Evolutionary conservation across 2,797 vertebrate genomes (phyloP).

Genomic region (Crocodylus rhombifer): DNA sequence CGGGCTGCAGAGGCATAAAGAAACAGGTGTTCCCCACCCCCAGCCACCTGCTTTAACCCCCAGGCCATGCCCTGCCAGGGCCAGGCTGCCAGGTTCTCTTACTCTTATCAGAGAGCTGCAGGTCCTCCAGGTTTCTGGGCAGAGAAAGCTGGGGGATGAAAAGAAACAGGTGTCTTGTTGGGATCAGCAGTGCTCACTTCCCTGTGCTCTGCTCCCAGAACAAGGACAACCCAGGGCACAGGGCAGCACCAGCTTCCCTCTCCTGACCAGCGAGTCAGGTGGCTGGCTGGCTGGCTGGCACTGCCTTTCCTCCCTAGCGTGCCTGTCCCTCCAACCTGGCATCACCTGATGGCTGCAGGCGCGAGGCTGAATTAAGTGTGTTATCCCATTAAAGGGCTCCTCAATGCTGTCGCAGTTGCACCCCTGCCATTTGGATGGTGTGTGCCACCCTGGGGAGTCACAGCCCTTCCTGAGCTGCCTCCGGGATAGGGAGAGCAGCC

Average conservation of each 20-base stretch:
- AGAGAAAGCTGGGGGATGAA: slow-evolving; percentile 72
- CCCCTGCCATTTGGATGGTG: background rate
- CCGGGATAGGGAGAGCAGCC: background rate
- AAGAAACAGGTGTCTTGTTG: background rate
- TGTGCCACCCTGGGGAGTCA: background rate
- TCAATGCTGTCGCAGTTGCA: no score
- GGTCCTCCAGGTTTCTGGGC: slow-evolving; percentile 62
- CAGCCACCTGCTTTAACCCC: background rate
- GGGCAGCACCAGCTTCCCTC: background rate
- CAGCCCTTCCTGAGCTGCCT: background rate
- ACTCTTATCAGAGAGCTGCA: slow-evolving; percentile 73
- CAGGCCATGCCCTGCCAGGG: background rate
- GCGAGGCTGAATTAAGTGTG: background rate
- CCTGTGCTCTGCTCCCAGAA: background rate
- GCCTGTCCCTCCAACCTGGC: no score
- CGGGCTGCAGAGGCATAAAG: background rate
- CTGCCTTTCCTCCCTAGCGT: background rate
- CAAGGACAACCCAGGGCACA: background rate
- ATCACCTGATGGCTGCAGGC: background rate
- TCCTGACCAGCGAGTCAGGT: background rate
- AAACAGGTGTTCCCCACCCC: background rate
- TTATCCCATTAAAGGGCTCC: background rate
- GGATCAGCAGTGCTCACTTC: background rate
- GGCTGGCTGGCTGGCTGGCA: no score
- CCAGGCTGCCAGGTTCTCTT: slow-evolving; percentile 8